A percentile compares a stretch with the other conserved stretches of the same genome.
Conservation (phyloP, 2,113 vertebrate genomes). For the Centrocercus urophasianus region DNA sequence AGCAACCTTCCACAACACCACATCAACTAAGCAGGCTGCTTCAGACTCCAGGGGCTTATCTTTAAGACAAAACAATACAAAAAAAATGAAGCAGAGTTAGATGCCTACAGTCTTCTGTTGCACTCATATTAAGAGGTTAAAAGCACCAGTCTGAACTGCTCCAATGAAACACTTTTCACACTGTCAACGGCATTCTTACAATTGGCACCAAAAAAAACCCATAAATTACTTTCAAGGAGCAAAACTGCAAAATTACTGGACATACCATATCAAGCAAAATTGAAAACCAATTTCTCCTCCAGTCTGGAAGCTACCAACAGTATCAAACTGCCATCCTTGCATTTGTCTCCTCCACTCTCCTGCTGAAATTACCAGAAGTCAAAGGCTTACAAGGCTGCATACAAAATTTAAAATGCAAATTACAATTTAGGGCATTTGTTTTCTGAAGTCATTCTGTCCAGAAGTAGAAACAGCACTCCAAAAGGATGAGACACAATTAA, state of each 20-base stretch:
- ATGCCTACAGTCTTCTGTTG: not conserved
- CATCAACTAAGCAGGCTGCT: not conserved
- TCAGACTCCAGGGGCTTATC: not conserved
- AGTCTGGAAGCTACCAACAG: not conserved
- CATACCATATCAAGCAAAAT: not conserved
- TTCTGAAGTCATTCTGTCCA: not conserved
- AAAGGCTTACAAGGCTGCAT: not conserved
- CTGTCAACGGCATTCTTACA: not conserved
- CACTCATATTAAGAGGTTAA: rapidly evolving
- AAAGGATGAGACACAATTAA: not conserved
- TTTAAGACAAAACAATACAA: not conserved
- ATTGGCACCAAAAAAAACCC: not conserved
- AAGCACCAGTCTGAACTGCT: not conserved
- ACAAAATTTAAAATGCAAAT: not conserved
- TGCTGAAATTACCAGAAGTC: not conserved
- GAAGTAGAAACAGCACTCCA: not conserved
- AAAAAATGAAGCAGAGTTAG: not conserved
- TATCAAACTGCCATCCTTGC: not conserved
- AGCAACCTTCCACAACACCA: not conserved
- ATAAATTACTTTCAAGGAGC: not conserved
- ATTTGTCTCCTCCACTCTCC: rapidly evolving
- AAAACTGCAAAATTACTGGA: not conserved
- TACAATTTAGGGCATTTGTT: not conserved
- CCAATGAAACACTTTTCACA: not conserved
- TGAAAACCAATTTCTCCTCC: not conserved